These are phyloP conservation scores for Neoscelio sp. DNA, from an alignment of 2,888 invertebrate species.

Conservation along the genomic window DNA sequence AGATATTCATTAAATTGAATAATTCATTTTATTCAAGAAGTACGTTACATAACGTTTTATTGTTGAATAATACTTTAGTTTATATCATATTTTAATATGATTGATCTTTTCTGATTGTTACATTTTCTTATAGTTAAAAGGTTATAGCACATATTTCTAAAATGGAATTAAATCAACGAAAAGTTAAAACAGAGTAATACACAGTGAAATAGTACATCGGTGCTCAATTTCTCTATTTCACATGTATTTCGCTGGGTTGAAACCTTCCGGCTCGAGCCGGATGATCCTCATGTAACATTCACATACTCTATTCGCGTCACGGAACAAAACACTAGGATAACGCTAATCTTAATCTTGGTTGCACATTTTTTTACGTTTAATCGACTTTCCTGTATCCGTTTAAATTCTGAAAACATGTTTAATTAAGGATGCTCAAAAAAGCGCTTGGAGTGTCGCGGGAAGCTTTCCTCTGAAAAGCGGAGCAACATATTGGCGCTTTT, in stretches of 20 bases:
- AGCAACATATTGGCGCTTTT: slow-evolving; percentile 45
- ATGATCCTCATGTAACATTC: slow-evolving; percentile 73
- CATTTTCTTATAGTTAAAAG: too few species aligned
- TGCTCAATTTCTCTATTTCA: slow-evolving; percentile 24
- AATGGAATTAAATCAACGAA: slow-evolving; percentile 6
- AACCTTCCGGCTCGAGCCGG: slow-evolving; percentile 66
- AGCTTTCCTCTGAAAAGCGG: slow-evolving; percentile 13
- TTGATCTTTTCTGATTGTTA: too few species aligned
- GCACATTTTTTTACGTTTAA: slow-evolving; percentile 69
- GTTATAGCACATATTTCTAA: not conserved
- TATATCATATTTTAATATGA: too few species aligned
- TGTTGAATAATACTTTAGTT: too few species aligned
- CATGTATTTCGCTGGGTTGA: slow-evolving; percentile 8
- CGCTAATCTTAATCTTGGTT: slow-evolving; percentile 71
- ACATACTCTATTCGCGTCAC: slow-evolving; percentile 66
- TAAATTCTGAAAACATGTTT: slow-evolving; percentile 46
- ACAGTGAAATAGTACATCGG: not conserved
- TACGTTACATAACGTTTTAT: too few species aligned
- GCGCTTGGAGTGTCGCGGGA: not conserved
- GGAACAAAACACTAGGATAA: slow-evolving; percentile 70
- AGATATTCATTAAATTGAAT: slow-evolving; percentile 35
- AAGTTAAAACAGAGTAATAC: not conserved
- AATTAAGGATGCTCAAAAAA: slow-evolving; percentile 62
- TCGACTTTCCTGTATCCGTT: slow-evolving; percentile 49
- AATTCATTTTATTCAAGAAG: slow-evolving; percentile 31